These are phyloP conservation scores for Tokudaia tokunoshimensis DNA, from an alignment of 2,797 vertebrate species.

Conservation along the genomic window DNA sequence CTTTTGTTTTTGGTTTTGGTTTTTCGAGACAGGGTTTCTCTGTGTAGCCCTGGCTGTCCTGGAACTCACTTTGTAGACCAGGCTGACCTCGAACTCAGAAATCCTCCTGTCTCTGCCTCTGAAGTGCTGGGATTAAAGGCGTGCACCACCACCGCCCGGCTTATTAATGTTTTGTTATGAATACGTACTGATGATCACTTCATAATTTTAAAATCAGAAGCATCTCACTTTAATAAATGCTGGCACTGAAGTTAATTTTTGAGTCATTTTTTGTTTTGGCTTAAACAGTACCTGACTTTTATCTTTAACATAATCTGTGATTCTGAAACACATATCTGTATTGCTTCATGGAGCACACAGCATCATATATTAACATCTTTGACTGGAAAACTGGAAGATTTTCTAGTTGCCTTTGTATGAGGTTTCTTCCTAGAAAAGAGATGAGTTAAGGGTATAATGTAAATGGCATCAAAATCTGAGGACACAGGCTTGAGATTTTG, in stretches of 20 bases:
- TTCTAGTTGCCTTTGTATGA: slow-evolving; percentile 36
- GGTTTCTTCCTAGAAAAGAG: slow-evolving; percentile 51
- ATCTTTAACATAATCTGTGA: slow-evolving; percentile 52
- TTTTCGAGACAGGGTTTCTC: too few species aligned
- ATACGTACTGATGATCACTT: neutral
- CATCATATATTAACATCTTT: neutral
- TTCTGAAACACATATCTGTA: slow-evolving; percentile 32
- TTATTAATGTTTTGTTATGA: slow-evolving; percentile 37
- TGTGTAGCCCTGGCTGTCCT: too few species aligned
- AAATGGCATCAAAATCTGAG: slow-evolving; percentile 48
- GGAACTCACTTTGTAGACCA: too few species aligned
- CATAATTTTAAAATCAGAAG: slow-evolving; percentile 16
- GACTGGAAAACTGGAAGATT: neutral
- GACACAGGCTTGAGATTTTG: slow-evolving; percentile 2
- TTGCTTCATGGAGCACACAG: slow-evolving; percentile 24
- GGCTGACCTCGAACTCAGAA: too few species aligned
- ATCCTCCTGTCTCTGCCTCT: too few species aligned
- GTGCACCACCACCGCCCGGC: too few species aligned
- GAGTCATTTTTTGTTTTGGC: slow-evolving; percentile 38
- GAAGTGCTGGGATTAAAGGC: too few species aligned
- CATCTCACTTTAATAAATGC: slow-evolving; percentile 50
- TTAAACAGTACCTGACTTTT: slow-evolving; percentile 38
- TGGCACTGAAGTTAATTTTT: slow-evolving; percentile 44
- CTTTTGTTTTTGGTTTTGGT: too few species aligned
- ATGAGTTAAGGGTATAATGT: neutral